phyloP scores from a whole-genome alignment of 2,797 vertebrate genomes.

The Epinephelus malabaricus region DNA sequence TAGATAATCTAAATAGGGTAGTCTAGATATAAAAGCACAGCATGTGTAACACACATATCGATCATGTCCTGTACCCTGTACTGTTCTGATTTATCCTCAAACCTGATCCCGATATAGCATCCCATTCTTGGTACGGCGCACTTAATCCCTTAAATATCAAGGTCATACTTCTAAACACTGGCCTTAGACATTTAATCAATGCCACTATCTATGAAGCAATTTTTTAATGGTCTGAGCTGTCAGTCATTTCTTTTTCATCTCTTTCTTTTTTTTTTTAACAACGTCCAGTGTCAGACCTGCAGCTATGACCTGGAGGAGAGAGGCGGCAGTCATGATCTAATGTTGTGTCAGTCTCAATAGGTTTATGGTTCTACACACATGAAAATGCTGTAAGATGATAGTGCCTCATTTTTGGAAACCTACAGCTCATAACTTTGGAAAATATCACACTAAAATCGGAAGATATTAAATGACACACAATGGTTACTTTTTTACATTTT shows the following conservation, averaged over 20 bases:
- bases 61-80: slow-evolving; percentile 10
- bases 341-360: slow-evolving; percentile 22
- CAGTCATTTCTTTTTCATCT: slow-evolving; percentile 51
- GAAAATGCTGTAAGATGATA: background rate
- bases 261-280: background rate
- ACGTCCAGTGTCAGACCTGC: slow-evolving; percentile 14
- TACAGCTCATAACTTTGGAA: background rate
- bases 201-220: slow-evolving; percentile 54
- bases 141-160: slow-evolving; percentile 62
- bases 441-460: background rate
- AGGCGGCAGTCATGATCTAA: slow-evolving; percentile 10
- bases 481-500: background rate
- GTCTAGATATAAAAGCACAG: background rate
- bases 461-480: background rate
- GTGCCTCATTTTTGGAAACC: background rate
- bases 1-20: background rate
- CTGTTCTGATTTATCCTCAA: slow-evolving; percentile 29
- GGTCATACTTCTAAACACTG: slow-evolving; percentile 61
- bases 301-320: slow-evolving; percentile 11
- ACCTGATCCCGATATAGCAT: slow-evolving; percentile 1
- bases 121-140: background rate
- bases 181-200: slow-evolving; percentile 73
- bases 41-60: background rate
- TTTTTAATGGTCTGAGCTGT: slow-evolving; percentile 65
- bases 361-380: background rate